Evolutionary conservation across 2,888 invertebrate species (phyloP).

Genomic region (Minunthozetes semirufus): DNA sequence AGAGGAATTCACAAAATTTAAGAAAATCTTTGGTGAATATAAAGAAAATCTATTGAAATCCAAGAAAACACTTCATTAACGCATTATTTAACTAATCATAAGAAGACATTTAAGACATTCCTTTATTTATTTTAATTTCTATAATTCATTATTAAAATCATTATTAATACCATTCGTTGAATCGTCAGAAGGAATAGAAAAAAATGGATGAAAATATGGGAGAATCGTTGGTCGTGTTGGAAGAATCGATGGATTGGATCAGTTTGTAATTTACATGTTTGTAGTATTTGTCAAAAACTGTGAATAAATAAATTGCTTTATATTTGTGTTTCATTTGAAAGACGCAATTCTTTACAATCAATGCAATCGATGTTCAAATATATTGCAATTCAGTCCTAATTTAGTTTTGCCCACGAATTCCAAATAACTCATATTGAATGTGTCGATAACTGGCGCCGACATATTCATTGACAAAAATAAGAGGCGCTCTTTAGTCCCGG

Average conservation of each 20-base stretch:
- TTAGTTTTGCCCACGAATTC: neutral
- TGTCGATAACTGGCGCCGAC: constrained; percentile 8
- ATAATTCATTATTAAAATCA: neutral
- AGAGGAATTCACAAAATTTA: neutral
- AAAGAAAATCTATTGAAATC: neutral
- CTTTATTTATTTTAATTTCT: neutral
- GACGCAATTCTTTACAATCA: neutral
- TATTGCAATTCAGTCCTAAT: constrained; percentile 1
- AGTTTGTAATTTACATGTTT: constrained; percentile 8
- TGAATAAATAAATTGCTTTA: neutral
- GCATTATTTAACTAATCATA: too few relatives aligned
- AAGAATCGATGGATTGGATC: neutral
- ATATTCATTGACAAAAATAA: constrained; percentile 24
- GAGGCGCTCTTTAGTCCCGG: constrained; percentile 21
- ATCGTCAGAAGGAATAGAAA: neutral
- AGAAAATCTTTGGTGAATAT: neutral
- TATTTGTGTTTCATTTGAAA: neutral
- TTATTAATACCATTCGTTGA: neutral
- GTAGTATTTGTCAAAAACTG: neutral
- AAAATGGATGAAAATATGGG: neutral
- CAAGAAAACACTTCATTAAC: neutral
- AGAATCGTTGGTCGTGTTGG: neutral
- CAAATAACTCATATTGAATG: neutral
- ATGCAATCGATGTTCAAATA: constrained; percentile 3
- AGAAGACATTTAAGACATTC: neutral